These are phyloP conservation scores for Propsilocerus akamusi DNA, from an alignment of 1,140 invertebrate genomes.

Conservation along the genomic window DNA sequence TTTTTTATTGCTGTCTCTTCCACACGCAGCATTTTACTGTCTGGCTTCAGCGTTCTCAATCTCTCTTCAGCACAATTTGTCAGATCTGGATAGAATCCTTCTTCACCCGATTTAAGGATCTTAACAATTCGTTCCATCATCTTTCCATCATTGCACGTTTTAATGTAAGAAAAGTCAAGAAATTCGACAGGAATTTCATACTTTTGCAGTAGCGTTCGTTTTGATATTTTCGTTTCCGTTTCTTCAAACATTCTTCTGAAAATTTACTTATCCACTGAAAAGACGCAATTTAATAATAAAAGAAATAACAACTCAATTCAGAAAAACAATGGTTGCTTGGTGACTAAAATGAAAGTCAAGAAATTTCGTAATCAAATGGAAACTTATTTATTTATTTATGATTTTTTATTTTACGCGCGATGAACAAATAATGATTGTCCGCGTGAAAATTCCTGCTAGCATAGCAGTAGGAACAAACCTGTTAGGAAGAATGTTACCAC, in stretches of 20 bases:
- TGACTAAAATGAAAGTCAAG: too few relatives aligned
- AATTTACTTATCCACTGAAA: too few relatives aligned
- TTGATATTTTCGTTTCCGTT: conserved; percentile 11
- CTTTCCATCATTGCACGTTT: conserved; percentile 27
- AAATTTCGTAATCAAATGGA: too few relatives aligned
- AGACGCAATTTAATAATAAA: too few relatives aligned
- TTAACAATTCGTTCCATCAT: conserved; percentile 38
- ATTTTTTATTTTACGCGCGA: too few relatives aligned
- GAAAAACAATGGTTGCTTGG: too few relatives aligned
- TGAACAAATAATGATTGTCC: too few relatives aligned
- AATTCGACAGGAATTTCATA: conserved; percentile 37
- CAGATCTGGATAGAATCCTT: conserved; percentile 42
- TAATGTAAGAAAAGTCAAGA: conserved; percentile 36
- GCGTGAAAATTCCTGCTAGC: too few relatives aligned
- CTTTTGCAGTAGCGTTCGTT: conserved; percentile 27
- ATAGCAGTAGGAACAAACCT: too few relatives aligned
- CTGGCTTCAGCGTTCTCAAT: conserved; percentile 29
- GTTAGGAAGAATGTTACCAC: too few relatives aligned
- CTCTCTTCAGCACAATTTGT: conserved; percentile 30
- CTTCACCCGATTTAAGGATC: conserved; percentile 43
- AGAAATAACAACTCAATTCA: too few relatives aligned
- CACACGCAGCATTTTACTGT: conserved; percentile 29
- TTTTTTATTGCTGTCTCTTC: conserved; percentile 26
- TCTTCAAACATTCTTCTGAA: not conserved
- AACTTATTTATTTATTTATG: too few relatives aligned